Evolutionary conservation across 92 coral and sea anemone genomes (phyloP).

Genomic region (Phenganax stokvisi): DNA sequence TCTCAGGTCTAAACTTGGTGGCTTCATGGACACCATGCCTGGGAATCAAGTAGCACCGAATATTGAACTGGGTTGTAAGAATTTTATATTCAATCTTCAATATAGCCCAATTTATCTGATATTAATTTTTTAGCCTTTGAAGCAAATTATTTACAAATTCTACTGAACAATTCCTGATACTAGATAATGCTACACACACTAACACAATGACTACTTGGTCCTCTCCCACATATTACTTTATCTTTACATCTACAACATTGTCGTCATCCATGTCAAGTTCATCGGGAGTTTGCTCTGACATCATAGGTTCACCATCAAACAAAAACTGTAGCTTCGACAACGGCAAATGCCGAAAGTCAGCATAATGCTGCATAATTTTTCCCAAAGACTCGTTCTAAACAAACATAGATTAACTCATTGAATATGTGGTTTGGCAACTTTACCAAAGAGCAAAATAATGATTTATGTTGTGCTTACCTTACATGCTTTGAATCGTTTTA

Average conservation of each 20-base stretch:
- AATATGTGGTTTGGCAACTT: not conserved
- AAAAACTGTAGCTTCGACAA: slow-evolving; percentile 59
- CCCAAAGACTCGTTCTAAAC: slow-evolving; percentile 60
- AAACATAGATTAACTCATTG: not conserved
- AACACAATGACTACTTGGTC: not conserved
- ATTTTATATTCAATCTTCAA: too few relatives aligned
- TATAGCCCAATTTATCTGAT: too few relatives aligned
- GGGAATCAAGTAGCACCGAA: too few relatives aligned
- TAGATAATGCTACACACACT: not conserved
- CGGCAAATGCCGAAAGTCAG: slow-evolving; percentile 59
- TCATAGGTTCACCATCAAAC: slow-evolving; percentile 76
- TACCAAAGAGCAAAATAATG: too few relatives aligned
- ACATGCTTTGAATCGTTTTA: slow-evolving; percentile 59
- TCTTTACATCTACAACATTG: slow-evolving; percentile 72
- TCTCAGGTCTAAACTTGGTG: too few relatives aligned
- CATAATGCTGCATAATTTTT: slow-evolving; percentile 61
- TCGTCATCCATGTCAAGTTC: slow-evolving; percentile 93
- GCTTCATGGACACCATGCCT: too few relatives aligned
- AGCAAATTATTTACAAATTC: too few relatives aligned
- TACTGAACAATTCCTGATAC: too few relatives aligned
- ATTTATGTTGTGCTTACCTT: slow-evolving; percentile 50
- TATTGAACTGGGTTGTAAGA: too few relatives aligned
- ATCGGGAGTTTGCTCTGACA: slow-evolving; percentile 65
- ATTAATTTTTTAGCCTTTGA: too few relatives aligned
- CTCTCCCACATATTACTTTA: slow-evolving; percentile 1